Percentiles rank a stretch among this genome's conserved stretches.
Conservation (phyloP, 2,113 vertebrate genomes). For the Leptodactylus fuscus region DNA sequence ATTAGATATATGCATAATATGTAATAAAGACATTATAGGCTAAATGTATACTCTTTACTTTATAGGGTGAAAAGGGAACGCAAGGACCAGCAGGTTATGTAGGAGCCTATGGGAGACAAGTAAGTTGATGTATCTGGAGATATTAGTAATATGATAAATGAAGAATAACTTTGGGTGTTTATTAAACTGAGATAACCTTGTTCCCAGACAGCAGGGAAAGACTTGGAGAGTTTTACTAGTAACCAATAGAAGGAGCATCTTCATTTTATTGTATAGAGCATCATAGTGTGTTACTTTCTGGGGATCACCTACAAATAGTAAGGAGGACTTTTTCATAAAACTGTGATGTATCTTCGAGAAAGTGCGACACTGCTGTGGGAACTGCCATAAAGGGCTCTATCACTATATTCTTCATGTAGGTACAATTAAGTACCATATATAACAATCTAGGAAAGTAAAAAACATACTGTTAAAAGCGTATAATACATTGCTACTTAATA, state of each 20-base stretch:
- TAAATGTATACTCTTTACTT: background rate
- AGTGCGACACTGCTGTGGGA: no score
- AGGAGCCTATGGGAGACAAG: constrained; percentile 77
- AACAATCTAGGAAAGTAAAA: no score
- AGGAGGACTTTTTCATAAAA: no score
- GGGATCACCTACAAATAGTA: no score
- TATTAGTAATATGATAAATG: background rate
- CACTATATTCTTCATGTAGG: no score
- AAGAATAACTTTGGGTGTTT: background rate
- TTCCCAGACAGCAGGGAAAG: background rate
- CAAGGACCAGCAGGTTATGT: constrained; percentile 73
- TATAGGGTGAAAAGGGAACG: constrained; percentile 74
- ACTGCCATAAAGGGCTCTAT: no score
- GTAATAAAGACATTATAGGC: background rate
- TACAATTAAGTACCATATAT: no score
- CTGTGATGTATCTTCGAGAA: no score
- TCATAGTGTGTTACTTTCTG: no score
- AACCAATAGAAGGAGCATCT: background rate
- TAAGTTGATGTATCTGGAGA: constrained; percentile 53
- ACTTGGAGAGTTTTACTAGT: background rate
- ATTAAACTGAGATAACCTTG: background rate
- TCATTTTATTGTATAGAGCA: no score
- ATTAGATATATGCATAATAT: background rate
- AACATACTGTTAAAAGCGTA: no score
- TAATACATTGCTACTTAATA: no score